Conservation (phyloP, 2,797 vertebrate genomes). For the Myotis findleyi region DNA sequence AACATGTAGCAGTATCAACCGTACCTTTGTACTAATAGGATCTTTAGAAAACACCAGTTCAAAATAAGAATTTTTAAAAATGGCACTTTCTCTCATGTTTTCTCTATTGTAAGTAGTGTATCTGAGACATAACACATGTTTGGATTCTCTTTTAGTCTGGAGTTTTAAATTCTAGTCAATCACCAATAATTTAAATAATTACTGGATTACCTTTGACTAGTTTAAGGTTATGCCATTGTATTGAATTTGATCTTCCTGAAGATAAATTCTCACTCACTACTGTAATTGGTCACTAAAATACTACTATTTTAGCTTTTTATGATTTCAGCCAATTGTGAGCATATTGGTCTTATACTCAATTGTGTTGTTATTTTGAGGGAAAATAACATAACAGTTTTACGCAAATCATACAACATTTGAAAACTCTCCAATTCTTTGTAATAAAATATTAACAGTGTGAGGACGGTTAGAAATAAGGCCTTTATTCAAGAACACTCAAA, state of each 20-base stretch:
- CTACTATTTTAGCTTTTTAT: neutral
- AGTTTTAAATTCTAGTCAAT: conserved; percentile 14
- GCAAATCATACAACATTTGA: neutral
- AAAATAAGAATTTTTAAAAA: neutral
- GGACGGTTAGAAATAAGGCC: neutral
- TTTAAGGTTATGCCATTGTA: neutral
- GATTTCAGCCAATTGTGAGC: neutral
- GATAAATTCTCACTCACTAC: conserved; percentile 3
- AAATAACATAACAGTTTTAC: neutral
- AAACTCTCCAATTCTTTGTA: conserved; percentile 6
- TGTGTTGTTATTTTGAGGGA: neutral
- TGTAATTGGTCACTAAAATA: conserved; percentile 38
- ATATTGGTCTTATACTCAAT: conserved; percentile 24
- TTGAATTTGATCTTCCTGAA: neutral
- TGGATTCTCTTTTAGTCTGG: neutral
- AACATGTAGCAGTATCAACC: neutral
- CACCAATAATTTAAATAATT: neutral
- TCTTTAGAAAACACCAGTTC: neutral
- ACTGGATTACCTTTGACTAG: neutral
- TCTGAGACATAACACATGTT: neutral
- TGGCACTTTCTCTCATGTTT: neutral
- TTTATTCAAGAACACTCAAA: conserved; percentile 1
- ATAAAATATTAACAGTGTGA: conserved; percentile 21
- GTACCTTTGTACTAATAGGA: neutral
- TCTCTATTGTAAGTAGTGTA: neutral